Conservation (phyloP, 2,888 invertebrate species). For the Meteorus colon region DNA sequence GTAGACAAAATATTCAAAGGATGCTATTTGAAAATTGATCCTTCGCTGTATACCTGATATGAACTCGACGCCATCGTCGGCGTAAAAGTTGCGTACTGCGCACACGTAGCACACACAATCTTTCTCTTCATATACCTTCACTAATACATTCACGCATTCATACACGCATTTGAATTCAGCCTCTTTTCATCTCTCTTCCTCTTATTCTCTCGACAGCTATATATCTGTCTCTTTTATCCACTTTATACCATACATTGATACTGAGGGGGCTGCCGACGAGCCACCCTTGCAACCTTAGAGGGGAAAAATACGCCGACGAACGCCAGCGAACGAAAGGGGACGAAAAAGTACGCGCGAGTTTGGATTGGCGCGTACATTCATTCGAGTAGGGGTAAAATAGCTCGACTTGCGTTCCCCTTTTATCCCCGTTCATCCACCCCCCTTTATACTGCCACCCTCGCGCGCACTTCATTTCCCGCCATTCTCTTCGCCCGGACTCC, state of each 20-base stretch:
- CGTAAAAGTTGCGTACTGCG: conserved; percentile 71
- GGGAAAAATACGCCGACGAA: conserved; percentile 69
- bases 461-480: conserved; percentile 37
- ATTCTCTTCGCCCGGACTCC: conserved; percentile 1
- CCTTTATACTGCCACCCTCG: conserved; percentile 38
- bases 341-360: conserved; percentile 63
- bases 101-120: conserved; percentile 58
- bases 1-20: conserved; percentile 65
- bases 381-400: conserved; percentile 57
- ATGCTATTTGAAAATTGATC: conserved; percentile 72
- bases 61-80: conserved; percentile 66
- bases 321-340: conserved; percentile 59
- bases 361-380: conserved; percentile 65
- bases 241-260: conserved; percentile 28
- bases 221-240: conserved; percentile 53
- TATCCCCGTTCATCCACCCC: conserved; percentile 27
- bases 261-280: conserved; percentile 53
- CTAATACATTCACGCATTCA: background rate
- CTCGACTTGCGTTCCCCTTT: conserved; percentile 42
- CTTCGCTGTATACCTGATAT: conserved; percentile 53
- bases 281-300: conserved; percentile 70
- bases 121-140: conserved; percentile 51
- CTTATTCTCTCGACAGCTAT: conserved; percentile 46
- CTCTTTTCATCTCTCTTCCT: conserved; percentile 18
- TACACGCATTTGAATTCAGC: conserved; percentile 23